Percentiles rank a stretch among this genome's conserved stretches.
These are phyloP conservation scores for Nyctibius bracteatus DNA, from an alignment of 2,113 vertebrate species.

Conservation along the genomic window DNA sequence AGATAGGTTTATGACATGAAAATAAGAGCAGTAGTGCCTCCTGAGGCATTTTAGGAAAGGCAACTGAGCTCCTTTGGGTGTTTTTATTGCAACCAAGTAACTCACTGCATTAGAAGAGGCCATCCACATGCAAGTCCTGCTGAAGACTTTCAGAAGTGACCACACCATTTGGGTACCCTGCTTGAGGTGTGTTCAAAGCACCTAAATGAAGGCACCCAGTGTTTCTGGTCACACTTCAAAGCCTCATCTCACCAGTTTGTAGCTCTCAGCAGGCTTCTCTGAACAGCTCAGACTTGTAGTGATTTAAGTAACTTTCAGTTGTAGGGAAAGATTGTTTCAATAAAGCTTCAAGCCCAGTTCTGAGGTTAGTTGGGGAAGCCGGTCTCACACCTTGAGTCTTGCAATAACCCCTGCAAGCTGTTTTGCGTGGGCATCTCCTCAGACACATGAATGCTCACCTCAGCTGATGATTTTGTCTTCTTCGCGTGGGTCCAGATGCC, in stretches of 20 bases:
- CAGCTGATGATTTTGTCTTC: background rate
- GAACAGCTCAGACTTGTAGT: background rate
- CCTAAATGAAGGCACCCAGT: background rate
- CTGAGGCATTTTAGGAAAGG: background rate
- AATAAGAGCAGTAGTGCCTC: background rate
- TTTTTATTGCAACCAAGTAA: background rate
- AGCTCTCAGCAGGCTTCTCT: background rate
- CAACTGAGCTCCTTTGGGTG: background rate
- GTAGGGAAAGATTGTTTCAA: background rate
- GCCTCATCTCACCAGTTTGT: background rate
- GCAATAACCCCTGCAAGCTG: background rate
- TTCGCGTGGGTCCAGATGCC: background rate
- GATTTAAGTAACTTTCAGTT: background rate
- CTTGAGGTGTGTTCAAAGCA: background rate
- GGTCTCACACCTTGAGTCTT: background rate
- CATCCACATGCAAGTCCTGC: background rate
- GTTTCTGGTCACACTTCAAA: background rate
- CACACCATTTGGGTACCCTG: accelerated
- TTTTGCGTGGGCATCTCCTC: background rate
- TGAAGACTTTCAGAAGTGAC: background rate
- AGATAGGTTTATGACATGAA: background rate
- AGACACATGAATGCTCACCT: background rate
- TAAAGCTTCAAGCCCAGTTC: background rate
- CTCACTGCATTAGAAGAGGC: background rate
- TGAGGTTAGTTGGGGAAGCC: background rate